Percentiles rank a stretch among this genome's conserved stretches.
phyloP scores from a whole-genome alignment of 1,140 invertebrate genomes.

The Lucilia sericata region DNA sequence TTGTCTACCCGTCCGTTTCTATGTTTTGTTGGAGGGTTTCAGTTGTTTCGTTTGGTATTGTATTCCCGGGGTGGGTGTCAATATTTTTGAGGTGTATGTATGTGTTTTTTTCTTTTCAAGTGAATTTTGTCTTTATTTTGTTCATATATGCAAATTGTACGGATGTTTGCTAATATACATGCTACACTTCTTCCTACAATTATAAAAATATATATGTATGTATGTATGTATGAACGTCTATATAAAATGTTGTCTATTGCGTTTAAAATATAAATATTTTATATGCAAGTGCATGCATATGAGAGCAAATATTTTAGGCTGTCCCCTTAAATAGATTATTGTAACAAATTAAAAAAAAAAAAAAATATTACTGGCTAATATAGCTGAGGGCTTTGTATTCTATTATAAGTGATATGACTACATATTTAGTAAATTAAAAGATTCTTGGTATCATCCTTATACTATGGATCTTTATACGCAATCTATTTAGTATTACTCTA shows the following conservation, averaged over 20 bases:
- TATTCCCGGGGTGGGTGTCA: background rate
- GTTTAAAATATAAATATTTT: background rate
- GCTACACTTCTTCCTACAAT: background rate
- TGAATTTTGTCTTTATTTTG: background rate
- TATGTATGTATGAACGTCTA: background rate
- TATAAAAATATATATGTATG: background rate
- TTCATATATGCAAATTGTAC: background rate
- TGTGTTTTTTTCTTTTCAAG: background rate
- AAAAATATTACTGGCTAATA: background rate
- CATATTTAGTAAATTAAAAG: too few relatives aligned
- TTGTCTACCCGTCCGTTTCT: background rate
- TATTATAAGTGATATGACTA: too few relatives aligned
- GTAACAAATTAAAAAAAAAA: background rate
- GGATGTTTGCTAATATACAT: conserved; percentile 9
- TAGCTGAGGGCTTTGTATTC: too few relatives aligned
- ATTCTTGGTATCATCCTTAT: background rate
- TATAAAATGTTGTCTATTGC: background rate
- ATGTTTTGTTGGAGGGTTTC: background rate
- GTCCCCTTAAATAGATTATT: background rate
- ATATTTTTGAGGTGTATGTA: background rate
- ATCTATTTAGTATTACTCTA: background rate
- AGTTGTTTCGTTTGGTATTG: background rate
- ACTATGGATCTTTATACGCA: background rate
- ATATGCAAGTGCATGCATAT: background rate
- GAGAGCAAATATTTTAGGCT: background rate